Percentiles rank a stretch among this genome's conserved stretches.
These are phyloP conservation scores for Pygocentrus nattereri DNA, from an alignment of 2,797 vertebrate species.

Conservation along the genomic window DNA sequence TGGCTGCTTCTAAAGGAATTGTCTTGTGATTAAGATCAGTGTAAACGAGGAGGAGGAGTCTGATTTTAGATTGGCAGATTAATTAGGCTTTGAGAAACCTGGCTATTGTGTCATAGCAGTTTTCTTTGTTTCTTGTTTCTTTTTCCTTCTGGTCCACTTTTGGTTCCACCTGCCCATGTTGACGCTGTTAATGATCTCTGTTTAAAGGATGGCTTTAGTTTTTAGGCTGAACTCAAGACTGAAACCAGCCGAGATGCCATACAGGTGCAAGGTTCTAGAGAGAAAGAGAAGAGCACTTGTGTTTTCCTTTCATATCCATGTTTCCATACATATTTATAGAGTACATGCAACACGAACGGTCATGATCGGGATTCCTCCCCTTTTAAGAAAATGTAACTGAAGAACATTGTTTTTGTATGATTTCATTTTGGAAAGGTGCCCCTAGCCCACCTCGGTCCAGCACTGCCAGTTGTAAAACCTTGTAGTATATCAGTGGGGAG, in stretches of 20 bases:
- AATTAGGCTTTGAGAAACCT: background rate
- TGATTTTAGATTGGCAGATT: background rate
- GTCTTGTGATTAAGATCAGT: background rate
- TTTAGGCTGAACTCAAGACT: background rate
- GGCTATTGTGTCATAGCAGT: background rate
- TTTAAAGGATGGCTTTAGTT: background rate
- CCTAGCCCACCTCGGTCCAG: slow-evolving; percentile 53
- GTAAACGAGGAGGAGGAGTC: background rate
- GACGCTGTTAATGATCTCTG: background rate
- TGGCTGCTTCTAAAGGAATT: background rate
- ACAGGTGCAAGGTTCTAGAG: background rate
- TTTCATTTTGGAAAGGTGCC: slow-evolving; percentile 27
- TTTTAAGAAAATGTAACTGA: slow-evolving; percentile 77
- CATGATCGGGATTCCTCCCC: slow-evolving; percentile 35
- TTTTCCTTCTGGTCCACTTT: background rate
- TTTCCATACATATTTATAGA: slow-evolving; percentile 77
- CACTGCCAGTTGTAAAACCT: slow-evolving; percentile 75
- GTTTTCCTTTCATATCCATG: background rate
- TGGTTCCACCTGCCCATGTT: background rate
- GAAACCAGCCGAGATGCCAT: background rate
- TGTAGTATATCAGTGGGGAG: slow-evolving; percentile 59
- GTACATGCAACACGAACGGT: slow-evolving; percentile 24
- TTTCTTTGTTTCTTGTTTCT: slow-evolving; percentile 47
- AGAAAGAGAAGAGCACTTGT: background rate
- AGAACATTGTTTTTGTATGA: slow-evolving; percentile 62